Percentiles rank a stretch among this genome's conserved stretches.
These are phyloP conservation scores for Choreutis nemorana DNA, from an alignment of 2,888 invertebrate genomes.

Conservation along the genomic window DNA sequence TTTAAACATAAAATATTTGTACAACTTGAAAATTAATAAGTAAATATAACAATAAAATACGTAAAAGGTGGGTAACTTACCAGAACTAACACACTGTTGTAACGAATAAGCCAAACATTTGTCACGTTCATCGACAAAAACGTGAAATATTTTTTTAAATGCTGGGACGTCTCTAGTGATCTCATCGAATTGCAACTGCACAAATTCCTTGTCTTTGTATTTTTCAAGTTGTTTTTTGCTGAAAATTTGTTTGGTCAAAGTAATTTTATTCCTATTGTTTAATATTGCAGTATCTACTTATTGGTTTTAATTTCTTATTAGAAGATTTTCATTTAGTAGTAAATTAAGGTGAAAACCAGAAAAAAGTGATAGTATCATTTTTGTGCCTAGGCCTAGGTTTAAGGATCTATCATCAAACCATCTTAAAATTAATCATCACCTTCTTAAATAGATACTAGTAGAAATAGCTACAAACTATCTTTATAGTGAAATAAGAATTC, in stretches of 20 bases:
- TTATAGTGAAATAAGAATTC: too few species aligned
- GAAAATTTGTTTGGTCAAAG: conserved; percentile 12
- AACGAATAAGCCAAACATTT: conserved; percentile 52
- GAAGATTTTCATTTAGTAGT: too few species aligned
- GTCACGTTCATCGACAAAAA: conserved; percentile 57
- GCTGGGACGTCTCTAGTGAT: conserved; percentile 53
- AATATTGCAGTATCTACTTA: not conserved
- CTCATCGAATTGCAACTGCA: conserved; percentile 53
- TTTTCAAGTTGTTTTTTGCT: conserved; percentile 44
- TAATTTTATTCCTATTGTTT: too few species aligned
- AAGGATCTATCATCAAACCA: too few species aligned
- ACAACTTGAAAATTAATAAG: not conserved
- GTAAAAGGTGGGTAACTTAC: conserved; percentile 24
- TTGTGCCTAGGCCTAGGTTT: too few species aligned
- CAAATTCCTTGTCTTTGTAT: conserved; percentile 51
- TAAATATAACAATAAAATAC: not conserved
- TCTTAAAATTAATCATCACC: too few species aligned
- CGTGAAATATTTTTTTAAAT: conserved; percentile 57
- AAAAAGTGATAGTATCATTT: too few species aligned
- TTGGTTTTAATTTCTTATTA: too few species aligned
- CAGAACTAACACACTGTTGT: conserved; percentile 51
- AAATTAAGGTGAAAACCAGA: too few species aligned
- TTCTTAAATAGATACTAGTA: too few species aligned
- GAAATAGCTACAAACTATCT: too few species aligned
- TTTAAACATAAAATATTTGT: not conserved